phyloP scores from a whole-genome alignment of 2,113 vertebrate species.

The Alces alces region DNA sequence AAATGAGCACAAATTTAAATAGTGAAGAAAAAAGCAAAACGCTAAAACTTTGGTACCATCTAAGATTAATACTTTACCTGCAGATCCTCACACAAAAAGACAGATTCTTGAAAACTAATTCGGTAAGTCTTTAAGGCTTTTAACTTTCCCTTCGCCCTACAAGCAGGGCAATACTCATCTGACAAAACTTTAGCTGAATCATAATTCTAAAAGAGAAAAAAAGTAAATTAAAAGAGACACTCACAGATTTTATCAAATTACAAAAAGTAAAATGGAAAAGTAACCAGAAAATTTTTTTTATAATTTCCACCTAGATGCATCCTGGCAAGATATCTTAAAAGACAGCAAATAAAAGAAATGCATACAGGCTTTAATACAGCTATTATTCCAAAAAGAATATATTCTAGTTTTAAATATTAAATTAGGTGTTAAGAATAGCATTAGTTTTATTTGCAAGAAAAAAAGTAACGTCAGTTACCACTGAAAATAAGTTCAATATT shows the following conservation, averaged over 20 bases:
- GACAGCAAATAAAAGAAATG: constrained; percentile 41
- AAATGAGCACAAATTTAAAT: constrained; percentile 11
- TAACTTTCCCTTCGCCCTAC: constrained; percentile 85
- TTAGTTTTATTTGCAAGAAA: constrained; percentile 64
- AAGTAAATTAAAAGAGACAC: constrained; percentile 51
- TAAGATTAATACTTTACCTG: constrained; percentile 80
- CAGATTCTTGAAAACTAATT: constrained; percentile 90
- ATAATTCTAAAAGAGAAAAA: constrained; percentile 78
- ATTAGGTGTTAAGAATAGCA: constrained; percentile 25
- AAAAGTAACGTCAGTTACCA: constrained; percentile 30
- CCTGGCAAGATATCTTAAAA: constrained; percentile 6
- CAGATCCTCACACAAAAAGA: constrained; percentile 91
- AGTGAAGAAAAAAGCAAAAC: neutral
- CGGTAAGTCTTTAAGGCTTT: constrained; percentile 84
- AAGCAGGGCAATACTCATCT: constrained; percentile 86
- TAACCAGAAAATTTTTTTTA: constrained; percentile 38
- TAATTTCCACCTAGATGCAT: constrained; percentile 47
- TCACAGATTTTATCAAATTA: neutral
- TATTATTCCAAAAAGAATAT: constrained; percentile 21
- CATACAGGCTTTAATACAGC: neutral
- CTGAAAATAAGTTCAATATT: constrained; percentile 47
- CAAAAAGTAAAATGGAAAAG: constrained; percentile 46
- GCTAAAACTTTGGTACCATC: neutral
- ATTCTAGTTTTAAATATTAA: constrained; percentile 5
- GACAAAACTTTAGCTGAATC: constrained; percentile 62